Evolutionary conservation across 2,888 invertebrate genomes (phyloP).

Genomic region (Balanococcus diminutus): DNA sequence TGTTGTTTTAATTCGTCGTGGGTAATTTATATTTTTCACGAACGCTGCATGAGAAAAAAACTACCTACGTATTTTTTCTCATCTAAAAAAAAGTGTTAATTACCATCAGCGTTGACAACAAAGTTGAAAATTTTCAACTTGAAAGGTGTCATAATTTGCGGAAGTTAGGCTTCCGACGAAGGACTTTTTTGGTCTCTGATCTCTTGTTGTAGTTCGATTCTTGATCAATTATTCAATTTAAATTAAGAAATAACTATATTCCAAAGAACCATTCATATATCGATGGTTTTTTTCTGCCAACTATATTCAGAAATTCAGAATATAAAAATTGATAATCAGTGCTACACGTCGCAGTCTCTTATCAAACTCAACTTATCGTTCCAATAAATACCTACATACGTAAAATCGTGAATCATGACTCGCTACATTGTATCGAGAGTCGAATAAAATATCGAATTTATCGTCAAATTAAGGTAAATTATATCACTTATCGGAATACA

Average conservation of each 20-base stretch:
- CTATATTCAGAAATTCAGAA: neutral
- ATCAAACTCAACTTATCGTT: neutral
- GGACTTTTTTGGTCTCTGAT: too few relatives aligned
- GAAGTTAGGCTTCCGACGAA: neutral
- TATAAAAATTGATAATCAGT: neutral
- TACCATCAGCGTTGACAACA: neutral
- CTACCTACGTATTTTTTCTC: neutral
- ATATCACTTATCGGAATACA: neutral
- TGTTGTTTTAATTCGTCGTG: neutral
- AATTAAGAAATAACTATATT: neutral
- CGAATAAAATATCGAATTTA: neutral
- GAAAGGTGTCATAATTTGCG: neutral
- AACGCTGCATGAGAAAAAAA: neutral
- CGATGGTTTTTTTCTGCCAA: neutral
- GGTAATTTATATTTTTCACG: neutral
- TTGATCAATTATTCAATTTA: neutral
- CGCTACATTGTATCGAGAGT: neutral
- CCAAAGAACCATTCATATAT: neutral
- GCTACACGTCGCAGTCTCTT: neutral
- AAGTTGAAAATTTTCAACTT: neutral
- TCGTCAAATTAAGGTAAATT: neutral
- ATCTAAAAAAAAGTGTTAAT: neutral
- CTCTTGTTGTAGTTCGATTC: too few relatives aligned
- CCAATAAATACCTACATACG: neutral
- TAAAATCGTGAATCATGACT: neutral